A percentile compares a stretch with the other conserved stretches of the same genome.
These are phyloP conservation scores for Asteroscopus sphinx DNA, from an alignment of 2,888 invertebrate species.

Conservation along the genomic window DNA sequence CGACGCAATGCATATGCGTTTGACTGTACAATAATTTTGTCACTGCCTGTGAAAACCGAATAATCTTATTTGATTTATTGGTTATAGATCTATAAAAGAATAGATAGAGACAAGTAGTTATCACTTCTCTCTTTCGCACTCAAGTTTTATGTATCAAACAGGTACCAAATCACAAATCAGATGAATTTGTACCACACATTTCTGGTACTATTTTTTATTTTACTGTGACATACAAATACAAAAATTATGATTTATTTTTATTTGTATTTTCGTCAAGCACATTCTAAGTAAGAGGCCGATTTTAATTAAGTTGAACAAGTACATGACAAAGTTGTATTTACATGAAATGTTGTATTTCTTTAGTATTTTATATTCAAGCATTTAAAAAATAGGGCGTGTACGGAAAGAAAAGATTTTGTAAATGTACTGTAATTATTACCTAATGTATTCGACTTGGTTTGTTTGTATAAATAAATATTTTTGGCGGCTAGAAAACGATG, in stretches of 20 bases:
- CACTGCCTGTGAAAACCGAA: too few relatives aligned
- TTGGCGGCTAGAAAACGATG: conserved; percentile 6
- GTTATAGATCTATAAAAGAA: too few relatives aligned
- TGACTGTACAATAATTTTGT: too few relatives aligned
- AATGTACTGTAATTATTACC: conserved; percentile 1
- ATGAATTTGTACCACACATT: not conserved
- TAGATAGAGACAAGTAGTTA: too few relatives aligned
- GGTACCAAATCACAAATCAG: not conserved
- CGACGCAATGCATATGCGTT: too few relatives aligned
- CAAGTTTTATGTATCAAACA: too few relatives aligned
- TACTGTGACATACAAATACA: not conserved
- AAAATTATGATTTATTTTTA: not conserved
- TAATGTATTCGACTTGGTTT: conserved; percentile 33
- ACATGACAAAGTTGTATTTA: conserved; percentile 62
- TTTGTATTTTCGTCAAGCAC: conserved; percentile 18
- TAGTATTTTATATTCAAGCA: conserved; percentile 38
- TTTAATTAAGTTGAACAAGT: conserved; percentile 55
- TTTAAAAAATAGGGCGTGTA: conserved; percentile 37
- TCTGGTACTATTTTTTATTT: not conserved
- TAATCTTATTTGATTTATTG: too few relatives aligned
- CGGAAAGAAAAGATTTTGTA: conserved; percentile 10
- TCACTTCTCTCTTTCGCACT: too few relatives aligned
- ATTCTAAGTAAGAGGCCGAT: conserved; percentile 36
- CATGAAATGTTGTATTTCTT: conserved; percentile 54
- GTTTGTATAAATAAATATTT: conserved; percentile 20